Evolutionary conservation across 2,888 invertebrate species (phyloP).

Genomic region (Aporophyla lueneburgensis): DNA sequence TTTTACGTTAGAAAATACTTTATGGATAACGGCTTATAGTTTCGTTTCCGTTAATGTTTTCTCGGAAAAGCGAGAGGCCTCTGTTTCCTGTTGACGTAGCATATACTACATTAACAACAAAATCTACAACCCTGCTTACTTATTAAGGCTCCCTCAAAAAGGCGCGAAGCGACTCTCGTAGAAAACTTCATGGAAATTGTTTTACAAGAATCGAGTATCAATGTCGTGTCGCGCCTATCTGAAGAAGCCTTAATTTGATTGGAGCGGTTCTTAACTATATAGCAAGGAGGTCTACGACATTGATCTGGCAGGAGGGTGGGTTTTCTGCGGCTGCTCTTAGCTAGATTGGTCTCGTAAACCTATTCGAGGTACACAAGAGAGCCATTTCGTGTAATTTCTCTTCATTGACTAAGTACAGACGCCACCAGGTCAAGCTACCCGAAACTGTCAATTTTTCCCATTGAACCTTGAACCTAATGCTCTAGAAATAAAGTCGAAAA

Average conservation of each 20-base stretch:
- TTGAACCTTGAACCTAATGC: too few species aligned
- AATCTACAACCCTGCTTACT: too few species aligned
- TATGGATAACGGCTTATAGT: neutral
- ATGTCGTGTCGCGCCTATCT: too few species aligned
- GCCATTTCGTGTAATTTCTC: neutral
- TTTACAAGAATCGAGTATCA: too few species aligned
- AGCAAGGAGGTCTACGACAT: neutral
- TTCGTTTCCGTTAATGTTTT: conserved; percentile 8
- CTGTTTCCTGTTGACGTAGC: neutral
- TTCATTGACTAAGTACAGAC: neutral
- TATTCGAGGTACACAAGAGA: neutral
- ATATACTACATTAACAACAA: neutral
- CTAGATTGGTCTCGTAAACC: neutral
- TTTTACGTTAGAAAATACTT: conserved; percentile 15
- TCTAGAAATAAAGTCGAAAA: too few species aligned
- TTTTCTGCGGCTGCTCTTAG: conserved; percentile 2
- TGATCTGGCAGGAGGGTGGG: neutral
- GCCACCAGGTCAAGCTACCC: too few species aligned
- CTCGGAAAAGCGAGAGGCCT: conserved; percentile 16
- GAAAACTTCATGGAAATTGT: too few species aligned
- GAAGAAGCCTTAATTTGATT: neutral
- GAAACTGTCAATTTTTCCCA: too few species aligned
- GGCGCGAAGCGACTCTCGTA: too few species aligned
- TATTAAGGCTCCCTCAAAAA: neutral
- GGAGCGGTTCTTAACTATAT: neutral